Evolutionary conservation across 2,888 invertebrate genomes (phyloP), one percentile per base, ranked within the genome.

Genomic region (Coleophora deauratella): DNA sequence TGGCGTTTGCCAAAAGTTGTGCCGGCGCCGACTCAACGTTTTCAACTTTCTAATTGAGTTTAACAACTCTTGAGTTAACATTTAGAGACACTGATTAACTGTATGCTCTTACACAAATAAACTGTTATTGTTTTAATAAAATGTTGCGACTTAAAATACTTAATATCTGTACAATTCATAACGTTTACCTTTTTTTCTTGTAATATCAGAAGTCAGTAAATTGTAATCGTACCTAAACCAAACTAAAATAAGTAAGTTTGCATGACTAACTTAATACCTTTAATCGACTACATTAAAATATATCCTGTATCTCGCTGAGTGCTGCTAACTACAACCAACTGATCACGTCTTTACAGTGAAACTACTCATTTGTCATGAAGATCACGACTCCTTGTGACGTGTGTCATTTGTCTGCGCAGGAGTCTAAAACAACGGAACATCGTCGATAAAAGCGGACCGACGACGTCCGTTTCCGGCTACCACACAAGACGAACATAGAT

Each of bases 1-100:
- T 40, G 36, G 42, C 40, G n/a, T 40, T 42, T 1, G 21, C 42
- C 34, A 11, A 45, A 45, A 45, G 39, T 45, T 45, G 44, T 30
- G 9, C 39, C 35, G 9, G 31, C 31, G 12, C 35, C 30, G 37
- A 37, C 36, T 11, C 27, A 27, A 32, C 63, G 62, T 70, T 72
- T 62, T 62, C 64, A 76, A 78, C 72, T 78, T 77, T 72, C 62
- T 79, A 79, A 80, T 80, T 80, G 77, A 78, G 78, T 78, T 76
- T 57, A 47, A 45, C 62, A 70, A 72, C 67, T 75, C 64, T 61
- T 65, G 57, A 69, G 76, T 72, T 72, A 79, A 81, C 77, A 75
- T 80, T 80, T 72, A 66, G 62, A 70, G 62, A 68, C 64, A 62
- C 64, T 79, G 77, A 78, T 80, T 76, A 71, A 68, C 65, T 64